Conservation (phyloP, 1,140 invertebrate genomes). For the Phymastichus coffea region DNA sequence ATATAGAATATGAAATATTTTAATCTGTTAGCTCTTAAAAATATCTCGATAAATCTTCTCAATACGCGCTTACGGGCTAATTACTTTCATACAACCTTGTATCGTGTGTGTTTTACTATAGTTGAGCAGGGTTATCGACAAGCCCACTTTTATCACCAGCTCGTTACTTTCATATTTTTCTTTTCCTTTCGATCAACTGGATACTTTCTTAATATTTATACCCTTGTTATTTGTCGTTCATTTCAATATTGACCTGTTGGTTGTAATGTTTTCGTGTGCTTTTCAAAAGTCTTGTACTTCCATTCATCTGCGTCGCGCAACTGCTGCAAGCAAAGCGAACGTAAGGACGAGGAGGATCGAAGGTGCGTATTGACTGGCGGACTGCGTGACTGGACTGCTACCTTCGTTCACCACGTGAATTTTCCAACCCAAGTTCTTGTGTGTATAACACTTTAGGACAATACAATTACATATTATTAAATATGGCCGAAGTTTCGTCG, state of each 20-base stretch:
- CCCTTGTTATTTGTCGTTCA: not conserved
- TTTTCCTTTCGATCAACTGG: too few species aligned
- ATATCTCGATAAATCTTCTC: constrained; percentile 51
- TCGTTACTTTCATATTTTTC: constrained; percentile 3
- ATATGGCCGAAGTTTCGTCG: not conserved
- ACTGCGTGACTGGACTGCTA: constrained; percentile 22
- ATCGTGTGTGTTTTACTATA: constrained; percentile 43
- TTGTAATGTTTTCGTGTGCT: not conserved
- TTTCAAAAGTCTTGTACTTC: not conserved
- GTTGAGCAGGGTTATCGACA: too few species aligned
- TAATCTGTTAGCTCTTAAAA: constrained; percentile 53
- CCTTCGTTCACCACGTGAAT: constrained; percentile 83
- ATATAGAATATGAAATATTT: constrained; percentile 46
- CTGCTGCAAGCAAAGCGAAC: not conserved
- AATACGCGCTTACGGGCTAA: constrained; percentile 44
- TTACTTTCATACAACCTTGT: constrained; percentile 57
- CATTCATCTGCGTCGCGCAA: constrained; percentile 13
- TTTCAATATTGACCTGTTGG: not conserved
- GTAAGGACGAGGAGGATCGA: not conserved
- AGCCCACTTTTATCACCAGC: not conserved
- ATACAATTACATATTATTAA: too few species aligned
- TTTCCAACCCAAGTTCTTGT: constrained; percentile 91
- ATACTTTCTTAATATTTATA: too few species aligned
- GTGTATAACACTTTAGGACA: constrained; percentile 78
- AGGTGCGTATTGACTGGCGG: not conserved